Base-by-base conservation (phyloP, 2,113 vertebrate genomes). In the Zonotrichia leucophrys region DNA sequence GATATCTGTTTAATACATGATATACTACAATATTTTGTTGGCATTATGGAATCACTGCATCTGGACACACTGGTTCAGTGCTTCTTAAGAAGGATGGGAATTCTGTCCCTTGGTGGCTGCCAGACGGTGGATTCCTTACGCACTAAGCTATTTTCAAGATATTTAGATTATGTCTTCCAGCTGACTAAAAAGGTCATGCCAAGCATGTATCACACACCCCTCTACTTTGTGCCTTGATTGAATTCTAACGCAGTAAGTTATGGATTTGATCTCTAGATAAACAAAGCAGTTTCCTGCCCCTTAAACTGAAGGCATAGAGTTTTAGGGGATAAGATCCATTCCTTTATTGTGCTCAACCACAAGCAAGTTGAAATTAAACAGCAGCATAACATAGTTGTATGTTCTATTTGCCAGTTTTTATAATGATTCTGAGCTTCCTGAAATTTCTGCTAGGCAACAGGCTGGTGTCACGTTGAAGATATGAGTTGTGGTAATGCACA, bases 341-440 rank as follows among this genome's bases (percentile, higher is more conserved):
- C 55, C 33, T 47, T 67, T 62, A 25, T 44, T 47, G 41, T 42
- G 11, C 49, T 33, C 6, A 33, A 25, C 35, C 79, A 9, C 21
- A 77, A 72, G 19, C 2, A 73, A 42, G 8, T 7, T 89, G 68
- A 63, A 91, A 77, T 76, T 83, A 39, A 62, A 19, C 25, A 50
- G 4, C 18, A 50, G 5, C 7, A 18, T 49, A 35, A 52, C 1
- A 1, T 4, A 35, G 13, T 23, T 75, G 3, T 25, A 55, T 1
- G 13, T 84, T 78, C 15, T 50, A 20, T 12, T 63, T 50, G 15
- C 7, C 9, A 19, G 20, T 7, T 67, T 76, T 42, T 58, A 62
- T 74, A 77, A n/a, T 15, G 5, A 41, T 68, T 60, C n/a, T 37
- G 56, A 49, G 7, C 58, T 69, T 86, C n/a, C 83, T 12, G 10